These are phyloP conservation scores for Phainopepla nitens DNA, from an alignment of 2,113 vertebrate genomes.

Conservation along the genomic window DNA sequence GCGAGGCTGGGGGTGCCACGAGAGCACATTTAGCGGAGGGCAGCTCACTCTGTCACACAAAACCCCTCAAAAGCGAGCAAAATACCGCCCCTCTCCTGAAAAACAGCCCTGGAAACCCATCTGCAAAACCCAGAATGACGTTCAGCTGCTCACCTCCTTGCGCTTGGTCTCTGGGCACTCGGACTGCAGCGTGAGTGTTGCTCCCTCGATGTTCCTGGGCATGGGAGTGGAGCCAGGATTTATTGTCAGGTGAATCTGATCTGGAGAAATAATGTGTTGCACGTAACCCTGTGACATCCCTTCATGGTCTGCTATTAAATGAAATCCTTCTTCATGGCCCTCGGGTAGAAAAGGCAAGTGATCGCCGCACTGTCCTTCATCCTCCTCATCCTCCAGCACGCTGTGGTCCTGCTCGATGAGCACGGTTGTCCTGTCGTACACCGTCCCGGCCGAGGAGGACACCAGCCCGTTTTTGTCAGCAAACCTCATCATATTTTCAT, in stretches of 20 bases:
- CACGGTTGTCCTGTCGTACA: constrained; percentile 96
- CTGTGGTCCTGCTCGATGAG: constrained; percentile 96
- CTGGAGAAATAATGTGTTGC: constrained; percentile 96
- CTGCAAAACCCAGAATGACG: neutral
- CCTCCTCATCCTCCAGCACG: constrained; percentile 80
- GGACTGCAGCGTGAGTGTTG: constrained; percentile 94
- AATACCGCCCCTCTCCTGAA: fast-evolving
- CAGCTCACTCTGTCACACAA: fast-evolving
- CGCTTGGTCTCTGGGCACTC: constrained; percentile 97
- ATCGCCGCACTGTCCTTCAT: constrained; percentile 85
- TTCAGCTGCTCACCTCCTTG: constrained; percentile 83
- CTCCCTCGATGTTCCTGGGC: constrained; percentile 97
- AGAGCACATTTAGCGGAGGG: neutral
- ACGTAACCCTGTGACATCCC: constrained; percentile 97
- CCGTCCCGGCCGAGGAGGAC: constrained; percentile 81
- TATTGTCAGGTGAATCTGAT: constrained; percentile 97
- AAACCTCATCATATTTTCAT: constrained; percentile 82
- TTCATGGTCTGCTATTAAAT: constrained; percentile 89
- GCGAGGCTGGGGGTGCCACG: fast-evolving
- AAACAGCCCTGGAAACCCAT: neutral
- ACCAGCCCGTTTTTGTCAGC: constrained; percentile 81
- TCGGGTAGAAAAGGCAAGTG: constrained; percentile 88
- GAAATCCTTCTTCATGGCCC: constrained; percentile 85
- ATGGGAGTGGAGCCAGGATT: constrained; percentile 97
- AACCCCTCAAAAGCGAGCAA: neutral